Base-by-base conservation (phyloP, 2,888 invertebrate genomes). In the Ganaspis brasiliensis region DNA sequence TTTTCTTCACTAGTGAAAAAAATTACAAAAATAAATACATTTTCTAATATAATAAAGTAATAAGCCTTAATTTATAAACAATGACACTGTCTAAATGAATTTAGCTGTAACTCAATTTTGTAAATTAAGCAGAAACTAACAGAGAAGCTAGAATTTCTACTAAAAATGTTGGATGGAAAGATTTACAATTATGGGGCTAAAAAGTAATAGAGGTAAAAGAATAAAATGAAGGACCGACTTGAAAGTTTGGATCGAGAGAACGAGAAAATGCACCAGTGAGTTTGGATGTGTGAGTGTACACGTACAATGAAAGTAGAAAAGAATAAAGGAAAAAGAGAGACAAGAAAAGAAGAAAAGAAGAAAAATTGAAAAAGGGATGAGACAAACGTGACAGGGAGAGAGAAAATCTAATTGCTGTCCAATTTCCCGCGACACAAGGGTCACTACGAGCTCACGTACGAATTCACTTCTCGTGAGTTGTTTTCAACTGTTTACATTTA, bases 341-440 rank as follows among this genome's bases (percentile, higher is more conserved):
- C 76, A 77, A 24, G 76, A 76, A 75, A 76, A 77, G 55, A 78
- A n/a, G n/a, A n/a, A n/a, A 78, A 71, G 56, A 72, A 74, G 37
- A 71, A 67, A 76, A 79, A 75, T 74, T 75, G 72, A 76, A 67
- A 77, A 73, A 75, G 74, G 78, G 73, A 80, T 81, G 81, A 79
- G 81, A 80, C 79, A 78, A 63, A 70, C 73, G 75, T 45, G 78
- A 72, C 72, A 57, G 19, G 71, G 63, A 52, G 75, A 75, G 81
- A 70, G 82, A 80, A 85, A 85, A 85, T 85, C 84, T 84, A 85
- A 85, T 85, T 85, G 85, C 84, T 80, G 78, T 82, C 75, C 81
- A 82, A 82, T 82, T 80, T 82, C 63, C 76, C 52, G 73, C 76
- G 78, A 79, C 79, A 79, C 79, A 67, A 81, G 78, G 82, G 83